phyloP scores from a whole-genome alignment of 2,888 invertebrate species.

The Apodemia mormo region DNA sequence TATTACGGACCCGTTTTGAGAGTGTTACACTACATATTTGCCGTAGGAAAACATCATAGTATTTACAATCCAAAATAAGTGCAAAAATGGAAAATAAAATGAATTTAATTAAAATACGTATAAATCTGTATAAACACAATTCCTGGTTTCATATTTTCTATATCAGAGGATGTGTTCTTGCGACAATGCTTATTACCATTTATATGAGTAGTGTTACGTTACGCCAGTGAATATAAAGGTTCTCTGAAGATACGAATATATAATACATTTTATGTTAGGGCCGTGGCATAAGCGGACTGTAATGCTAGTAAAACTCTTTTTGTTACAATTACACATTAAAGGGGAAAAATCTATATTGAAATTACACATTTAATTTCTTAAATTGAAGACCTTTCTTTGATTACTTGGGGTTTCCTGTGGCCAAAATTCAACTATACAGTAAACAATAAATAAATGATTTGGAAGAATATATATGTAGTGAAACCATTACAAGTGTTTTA shows the following conservation, averaged over 20 bases:
- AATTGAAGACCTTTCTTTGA: too few species aligned
- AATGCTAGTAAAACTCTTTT: not conserved
- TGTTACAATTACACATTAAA: not conserved
- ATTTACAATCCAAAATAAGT: too few species aligned
- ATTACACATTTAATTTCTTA: too few species aligned
- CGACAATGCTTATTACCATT: conserved; percentile 32
- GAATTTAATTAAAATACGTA: not conserved
- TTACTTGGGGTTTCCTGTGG: too few species aligned
- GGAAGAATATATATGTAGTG: too few species aligned
- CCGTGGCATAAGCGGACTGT: not conserved
- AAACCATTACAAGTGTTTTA: too few species aligned
- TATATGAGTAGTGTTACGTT: conserved; percentile 30
- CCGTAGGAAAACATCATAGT: too few species aligned
- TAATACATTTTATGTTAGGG: not conserved
- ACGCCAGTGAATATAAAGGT: conserved; percentile 1
- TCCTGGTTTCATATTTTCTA: not conserved
- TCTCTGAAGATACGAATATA: conserved; percentile 2
- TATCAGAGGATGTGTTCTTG: conserved; percentile 1
- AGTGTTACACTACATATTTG: too few species aligned
- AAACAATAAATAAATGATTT: too few species aligned
- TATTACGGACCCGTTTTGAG: too few species aligned
- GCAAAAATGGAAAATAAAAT: too few species aligned
- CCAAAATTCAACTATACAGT: too few species aligned
- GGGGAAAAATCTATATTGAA: not conserved
- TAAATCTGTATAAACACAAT: not conserved